These are phyloP conservation scores for Notoglanidium macrostoma DNA, from an alignment of 2,797 vertebrate genomes.

Conservation along the genomic window DNA sequence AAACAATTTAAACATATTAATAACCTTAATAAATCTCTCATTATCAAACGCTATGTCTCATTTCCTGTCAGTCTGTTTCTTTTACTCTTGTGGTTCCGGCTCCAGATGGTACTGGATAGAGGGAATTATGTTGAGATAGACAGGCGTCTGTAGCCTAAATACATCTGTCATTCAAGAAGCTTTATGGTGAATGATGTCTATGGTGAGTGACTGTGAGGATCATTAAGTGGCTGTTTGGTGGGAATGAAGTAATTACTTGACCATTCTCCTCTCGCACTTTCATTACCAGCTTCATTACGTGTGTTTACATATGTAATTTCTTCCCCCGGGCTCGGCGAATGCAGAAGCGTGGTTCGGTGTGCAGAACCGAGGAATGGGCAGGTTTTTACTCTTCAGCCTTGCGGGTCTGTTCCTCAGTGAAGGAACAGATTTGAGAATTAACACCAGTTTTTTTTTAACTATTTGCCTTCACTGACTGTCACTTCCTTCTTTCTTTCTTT, in stretches of 20 bases:
- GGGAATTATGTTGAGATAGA: neutral
- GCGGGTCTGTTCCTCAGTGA: neutral
- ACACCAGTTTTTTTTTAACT: neutral
- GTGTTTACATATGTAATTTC: neutral
- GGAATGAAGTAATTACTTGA: neutral
- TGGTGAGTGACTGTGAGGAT: neutral
- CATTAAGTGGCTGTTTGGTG: neutral
- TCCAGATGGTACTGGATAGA: neutral
- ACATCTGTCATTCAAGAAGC: neutral
- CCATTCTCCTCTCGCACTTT: neutral
- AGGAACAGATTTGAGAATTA: neutral
- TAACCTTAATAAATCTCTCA: neutral
- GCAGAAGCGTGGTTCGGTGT: neutral
- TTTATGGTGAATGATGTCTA: neutral
- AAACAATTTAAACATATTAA: neutral
- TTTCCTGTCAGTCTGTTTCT: neutral
- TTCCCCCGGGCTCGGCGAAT: neutral
- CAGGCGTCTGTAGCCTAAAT: neutral
- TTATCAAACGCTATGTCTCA: neutral
- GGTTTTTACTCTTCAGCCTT: neutral
- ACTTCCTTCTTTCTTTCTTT: neutral
- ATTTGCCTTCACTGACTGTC: neutral
- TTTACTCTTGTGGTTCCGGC: neutral
- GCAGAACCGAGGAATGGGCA: neutral
- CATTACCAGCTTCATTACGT: neutral